A percentile compares a stretch with the other conserved stretches of the same genome.
Conservation (phyloP, 92 coral and sea anemone species). For the Paramuricea clavata region DNA sequence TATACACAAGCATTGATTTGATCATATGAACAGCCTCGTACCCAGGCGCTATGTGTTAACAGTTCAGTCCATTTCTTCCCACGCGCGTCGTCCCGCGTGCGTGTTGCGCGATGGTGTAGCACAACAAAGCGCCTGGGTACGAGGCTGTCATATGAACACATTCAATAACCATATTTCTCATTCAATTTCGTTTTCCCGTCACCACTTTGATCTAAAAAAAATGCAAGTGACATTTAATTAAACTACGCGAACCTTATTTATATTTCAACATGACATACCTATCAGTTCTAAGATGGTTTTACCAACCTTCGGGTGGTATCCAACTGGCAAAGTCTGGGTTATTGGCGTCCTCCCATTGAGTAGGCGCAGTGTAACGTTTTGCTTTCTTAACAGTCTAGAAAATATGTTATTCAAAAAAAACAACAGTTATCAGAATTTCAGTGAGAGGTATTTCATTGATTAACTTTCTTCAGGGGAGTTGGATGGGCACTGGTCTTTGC, state of each 20-base stretch:
- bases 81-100: too few relatives aligned
- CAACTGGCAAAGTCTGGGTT: slow-evolving; percentile 80
- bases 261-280: too few relatives aligned
- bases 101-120: too few relatives aligned
- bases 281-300: too few relatives aligned
- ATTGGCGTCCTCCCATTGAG: slow-evolving; percentile 82
- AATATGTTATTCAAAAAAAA: neutral
- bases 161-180: slow-evolving; percentile 95
- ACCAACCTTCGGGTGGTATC: slow-evolving; percentile 84
- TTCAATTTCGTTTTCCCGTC: slow-evolving; percentile 95
- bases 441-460: too few relatives aligned
- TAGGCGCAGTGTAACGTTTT: slow-evolving; percentile 72
- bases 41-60: too few relatives aligned
- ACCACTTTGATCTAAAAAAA: slow-evolving; percentile 84
- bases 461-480: too few relatives aligned
- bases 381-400: slow-evolving; percentile 57
- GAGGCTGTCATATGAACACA: neutral
- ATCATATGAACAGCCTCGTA: too few relatives aligned
- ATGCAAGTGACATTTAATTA: neutral
- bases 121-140: too few relatives aligned
- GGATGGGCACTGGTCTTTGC: too few relatives aligned
- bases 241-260: neutral
- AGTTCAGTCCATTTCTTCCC: too few relatives aligned
- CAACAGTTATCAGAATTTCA: neutral
- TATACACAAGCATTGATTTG: too few relatives aligned